Conservation (phyloP, 1,140 invertebrate species). For the Telenomus remus region DNA sequence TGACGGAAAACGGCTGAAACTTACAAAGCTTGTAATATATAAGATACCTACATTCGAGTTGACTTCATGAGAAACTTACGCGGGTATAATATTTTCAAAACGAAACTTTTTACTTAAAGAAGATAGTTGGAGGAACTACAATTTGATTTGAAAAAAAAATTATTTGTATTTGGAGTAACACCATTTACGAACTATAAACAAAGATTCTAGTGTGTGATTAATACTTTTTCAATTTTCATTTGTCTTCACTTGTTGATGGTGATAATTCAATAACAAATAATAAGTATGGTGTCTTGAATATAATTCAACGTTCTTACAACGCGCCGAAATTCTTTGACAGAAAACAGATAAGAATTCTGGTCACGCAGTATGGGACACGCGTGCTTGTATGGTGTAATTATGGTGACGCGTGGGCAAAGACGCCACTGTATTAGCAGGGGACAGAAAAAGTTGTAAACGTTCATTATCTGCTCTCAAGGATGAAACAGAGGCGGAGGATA, state of each 20-base stretch:
- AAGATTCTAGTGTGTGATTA: slow-evolving; percentile 5
- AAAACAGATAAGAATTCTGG: slow-evolving; percentile 59
- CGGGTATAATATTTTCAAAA: slow-evolving; percentile 50
- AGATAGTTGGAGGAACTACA: slow-evolving; percentile 34
- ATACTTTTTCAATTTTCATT: background rate
- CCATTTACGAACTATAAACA: no score
- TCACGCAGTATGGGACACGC: slow-evolving; percentile 69
- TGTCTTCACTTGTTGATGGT: background rate
- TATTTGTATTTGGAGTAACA: no score
- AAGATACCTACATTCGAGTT: slow-evolving; percentile 55
- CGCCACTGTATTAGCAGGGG: slow-evolving; percentile 63
- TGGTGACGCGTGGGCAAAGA: slow-evolving; percentile 70
- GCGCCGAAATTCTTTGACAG: slow-evolving; percentile 52
- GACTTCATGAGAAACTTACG: slow-evolving; percentile 51
- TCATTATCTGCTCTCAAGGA: slow-evolving; percentile 64
- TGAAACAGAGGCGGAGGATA: slow-evolving; percentile 23
- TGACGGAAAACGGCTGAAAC: slow-evolving; percentile 61
- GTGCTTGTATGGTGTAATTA: slow-evolving; percentile 71
- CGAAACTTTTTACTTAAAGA: slow-evolving; percentile 53
- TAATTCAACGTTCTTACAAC: slow-evolving; percentile 10
- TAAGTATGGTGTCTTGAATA: no score
- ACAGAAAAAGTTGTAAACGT: slow-evolving; percentile 59
- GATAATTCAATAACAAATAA: no score
- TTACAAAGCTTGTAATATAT: slow-evolving; percentile 61
- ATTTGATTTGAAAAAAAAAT: no score